Evolutionary conservation across 2,113 vertebrate species (phyloP), one percentile per base, ranked within the genome.

Genomic region (Capreolus pygargus): DNA sequence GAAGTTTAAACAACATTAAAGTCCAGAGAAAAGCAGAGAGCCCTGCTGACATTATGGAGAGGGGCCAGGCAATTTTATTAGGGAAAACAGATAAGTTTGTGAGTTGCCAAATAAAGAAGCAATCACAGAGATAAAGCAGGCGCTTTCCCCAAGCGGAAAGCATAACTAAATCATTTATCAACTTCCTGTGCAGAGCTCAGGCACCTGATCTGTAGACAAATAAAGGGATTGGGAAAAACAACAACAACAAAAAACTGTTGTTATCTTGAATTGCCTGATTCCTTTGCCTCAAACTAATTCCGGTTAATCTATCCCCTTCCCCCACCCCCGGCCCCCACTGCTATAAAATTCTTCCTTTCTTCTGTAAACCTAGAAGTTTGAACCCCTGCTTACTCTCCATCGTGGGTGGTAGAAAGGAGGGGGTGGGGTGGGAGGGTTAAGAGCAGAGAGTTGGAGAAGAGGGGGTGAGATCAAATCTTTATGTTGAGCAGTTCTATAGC

Each of bases 121-220:
- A 98, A 97, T 97, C 97, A 91, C 47, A 60, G 89, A 97, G 94
- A 98, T 95, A 97, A 98, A 97, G 91, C 86, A 39, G 76, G 84
- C 1, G 0, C 74, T 97, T 90, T 91, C 74, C 89, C 85, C 95
- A 86, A 88, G 78, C 3, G 5, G 76, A 97, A 96, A 91, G 45
- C 87, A 30, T 27, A 94, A 82, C 92, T 85, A 78, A 95, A 90
- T 92, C 91, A 87, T 97, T 96, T 78, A 64, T 92, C 94, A 93
- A 14, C 94, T 97, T 96, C 76, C 83, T 15, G 78, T 47, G 55
- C 64, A 74, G 91, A 79, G 36, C 60, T 78, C 11, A 11, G 67
- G 78, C 94, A 93, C 95, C 95, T 94, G 95, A 97, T 91, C 91
- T 55, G 82, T 70, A 97, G 55, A 96, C 94, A 93, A 98, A 98